Percentiles rank a stretch among this genome's conserved stretches.
These are phyloP conservation scores for Stichopus chloronotus DNA, from an alignment of 35 echinoderm and acorn worm species.

Conservation along the genomic window DNA sequence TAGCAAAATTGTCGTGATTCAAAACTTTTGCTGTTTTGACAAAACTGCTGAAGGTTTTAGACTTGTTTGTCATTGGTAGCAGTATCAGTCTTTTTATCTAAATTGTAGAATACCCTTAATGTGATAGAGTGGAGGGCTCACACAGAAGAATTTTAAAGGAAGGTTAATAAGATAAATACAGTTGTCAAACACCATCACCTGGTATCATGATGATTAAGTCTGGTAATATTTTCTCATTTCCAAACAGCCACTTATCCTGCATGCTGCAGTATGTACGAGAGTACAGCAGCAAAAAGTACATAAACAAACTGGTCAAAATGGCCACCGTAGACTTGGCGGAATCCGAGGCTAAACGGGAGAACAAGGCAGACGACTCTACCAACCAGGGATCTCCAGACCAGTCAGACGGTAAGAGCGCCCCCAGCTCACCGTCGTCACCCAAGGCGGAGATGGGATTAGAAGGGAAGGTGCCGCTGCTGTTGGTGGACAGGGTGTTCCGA, in stretches of 20 bases:
- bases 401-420: neutral
- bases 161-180: too few species aligned
- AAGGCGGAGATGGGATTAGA: conserved; percentile 44
- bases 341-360: neutral
- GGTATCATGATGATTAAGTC: too few species aligned
- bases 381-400: neutral
- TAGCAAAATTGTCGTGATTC: too few species aligned
- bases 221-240: neutral
- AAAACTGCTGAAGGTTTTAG: too few species aligned
- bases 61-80: too few species aligned
- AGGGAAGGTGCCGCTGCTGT: conserved; percentile 36
- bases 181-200: too few species aligned
- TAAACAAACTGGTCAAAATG: conserved; percentile 44
- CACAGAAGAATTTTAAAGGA: too few species aligned
- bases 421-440: neutral
- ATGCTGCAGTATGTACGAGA: conserved; percentile 49
- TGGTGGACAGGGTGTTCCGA: conserved; percentile 66
- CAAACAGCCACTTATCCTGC: conserved; percentile 35
- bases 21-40: too few species aligned
- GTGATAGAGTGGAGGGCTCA: too few species aligned
- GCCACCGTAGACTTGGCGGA: neutral
- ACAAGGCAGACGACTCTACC: neutral
- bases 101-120: too few species aligned
- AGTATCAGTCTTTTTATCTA: too few species aligned
- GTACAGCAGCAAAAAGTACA: conserved; percentile 46